Evolutionary conservation across 2,888 invertebrate genomes (phyloP).

Genomic region (Dolichomitus sp.): DNA sequence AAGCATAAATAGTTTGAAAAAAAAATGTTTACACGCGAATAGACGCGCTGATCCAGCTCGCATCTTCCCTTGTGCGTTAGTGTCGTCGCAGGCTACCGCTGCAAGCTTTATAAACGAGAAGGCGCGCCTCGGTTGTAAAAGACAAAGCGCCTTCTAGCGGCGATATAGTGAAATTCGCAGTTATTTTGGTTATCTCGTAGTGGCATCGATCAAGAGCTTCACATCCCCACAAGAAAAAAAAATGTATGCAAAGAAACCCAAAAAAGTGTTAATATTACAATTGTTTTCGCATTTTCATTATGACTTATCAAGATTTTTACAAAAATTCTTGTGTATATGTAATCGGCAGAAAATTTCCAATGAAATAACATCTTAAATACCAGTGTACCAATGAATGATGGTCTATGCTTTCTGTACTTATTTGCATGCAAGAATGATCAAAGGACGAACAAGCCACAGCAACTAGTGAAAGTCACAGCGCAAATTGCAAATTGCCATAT

Average conservation of each 20-base stretch:
- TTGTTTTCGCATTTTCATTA: too few relatives aligned
- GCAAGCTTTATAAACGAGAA: conserved; percentile 30
- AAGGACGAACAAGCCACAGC: background rate
- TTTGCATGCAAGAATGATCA: background rate
- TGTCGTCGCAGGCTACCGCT: background rate
- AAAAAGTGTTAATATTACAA: too few relatives aligned
- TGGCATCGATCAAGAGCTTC: too few relatives aligned
- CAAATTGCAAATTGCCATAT: conserved; percentile 6
- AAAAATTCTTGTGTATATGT: too few relatives aligned
- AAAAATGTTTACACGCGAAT: conserved; percentile 22
- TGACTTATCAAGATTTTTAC: too few relatives aligned
- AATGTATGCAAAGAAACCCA: too few relatives aligned
- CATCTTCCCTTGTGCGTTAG: conserved; percentile 11
- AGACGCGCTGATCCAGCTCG: conserved; percentile 9
- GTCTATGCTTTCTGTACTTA: too few relatives aligned
- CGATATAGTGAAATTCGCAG: background rate
- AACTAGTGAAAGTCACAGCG: background rate
- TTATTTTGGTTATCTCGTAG: too few relatives aligned
- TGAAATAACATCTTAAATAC: too few relatives aligned
- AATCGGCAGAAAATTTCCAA: too few relatives aligned
- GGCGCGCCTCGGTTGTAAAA: background rate
- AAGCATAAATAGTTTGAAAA: background rate
- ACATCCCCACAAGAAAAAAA: too few relatives aligned
- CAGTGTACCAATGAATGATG: too few relatives aligned
- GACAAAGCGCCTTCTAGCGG: conserved; percentile 27